Evolutionary conservation across 2,797 vertebrate genomes (phyloP).

Genomic region (Arctocebus calabarensis): DNA sequence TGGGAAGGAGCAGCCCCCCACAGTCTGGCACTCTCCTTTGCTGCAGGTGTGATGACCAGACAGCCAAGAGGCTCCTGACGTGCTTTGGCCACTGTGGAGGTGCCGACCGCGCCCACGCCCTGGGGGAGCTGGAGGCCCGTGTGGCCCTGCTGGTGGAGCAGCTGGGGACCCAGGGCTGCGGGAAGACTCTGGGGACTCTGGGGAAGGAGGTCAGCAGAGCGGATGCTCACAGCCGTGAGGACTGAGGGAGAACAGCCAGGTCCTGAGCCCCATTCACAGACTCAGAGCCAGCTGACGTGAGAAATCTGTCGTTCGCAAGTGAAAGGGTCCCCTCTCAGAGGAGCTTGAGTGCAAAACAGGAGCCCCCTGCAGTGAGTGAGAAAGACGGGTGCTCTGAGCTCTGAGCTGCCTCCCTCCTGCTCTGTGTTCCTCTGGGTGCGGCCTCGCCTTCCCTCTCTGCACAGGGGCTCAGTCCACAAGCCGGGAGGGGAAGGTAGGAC

Average conservation of each 20-base stretch:
- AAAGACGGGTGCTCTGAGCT: background rate
- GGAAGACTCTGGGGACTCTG: constrained; percentile 83
- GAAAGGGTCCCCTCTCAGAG: background rate
- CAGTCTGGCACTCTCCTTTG: background rate
- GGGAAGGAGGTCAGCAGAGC: constrained; percentile 86
- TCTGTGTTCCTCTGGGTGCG: background rate
- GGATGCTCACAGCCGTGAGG: background rate
- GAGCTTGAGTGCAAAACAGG: background rate
- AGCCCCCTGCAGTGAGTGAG: background rate
- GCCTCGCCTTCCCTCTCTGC: background rate
- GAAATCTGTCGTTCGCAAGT: background rate
- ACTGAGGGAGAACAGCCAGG: background rate
- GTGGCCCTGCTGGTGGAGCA: constrained; percentile 88
- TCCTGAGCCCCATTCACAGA: background rate
- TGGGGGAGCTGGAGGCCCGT: constrained; percentile 88
- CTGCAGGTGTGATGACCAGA: constrained; percentile 91
- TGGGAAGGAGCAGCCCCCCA: background rate
- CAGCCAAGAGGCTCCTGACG: constrained; percentile 87
- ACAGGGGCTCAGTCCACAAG: background rate
- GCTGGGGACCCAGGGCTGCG: constrained; percentile 89
- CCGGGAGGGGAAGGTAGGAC: background rate
- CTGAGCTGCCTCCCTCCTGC: background rate
- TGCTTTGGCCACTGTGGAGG: constrained; percentile 85
- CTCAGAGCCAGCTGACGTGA: background rate
- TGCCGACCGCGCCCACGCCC: constrained; percentile 84